Percentiles rank a stretch among this genome's conserved stretches.
phyloP scores from a whole-genome alignment of 2,113 vertebrate species.

The Brienomyrus longianalis region DNA sequence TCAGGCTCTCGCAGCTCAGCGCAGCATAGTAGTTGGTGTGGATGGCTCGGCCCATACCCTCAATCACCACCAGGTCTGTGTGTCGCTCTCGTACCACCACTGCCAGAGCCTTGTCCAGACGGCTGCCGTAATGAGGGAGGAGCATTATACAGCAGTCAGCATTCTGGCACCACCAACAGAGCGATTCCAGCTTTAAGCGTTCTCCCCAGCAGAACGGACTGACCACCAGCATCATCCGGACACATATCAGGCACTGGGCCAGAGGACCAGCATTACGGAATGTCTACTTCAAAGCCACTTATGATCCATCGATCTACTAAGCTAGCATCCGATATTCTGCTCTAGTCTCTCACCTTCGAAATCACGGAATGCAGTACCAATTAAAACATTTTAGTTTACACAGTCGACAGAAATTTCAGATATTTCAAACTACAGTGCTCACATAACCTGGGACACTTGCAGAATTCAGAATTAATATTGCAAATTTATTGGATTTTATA shows the following conservation, averaged over 20 bases:
- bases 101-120: slow-evolving; percentile 84
- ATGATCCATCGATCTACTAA: not conserved
- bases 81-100: slow-evolving; percentile 74
- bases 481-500: not conserved
- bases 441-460: not conserved
- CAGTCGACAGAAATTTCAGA: not conserved
- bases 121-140: slow-evolving; percentile 56
- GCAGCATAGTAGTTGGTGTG: slow-evolving; percentile 91
- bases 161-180: not conserved
- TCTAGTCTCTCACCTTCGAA: not conserved
- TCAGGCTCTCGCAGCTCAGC: slow-evolving; percentile 88
- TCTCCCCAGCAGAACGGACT: not conserved
- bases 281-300: not conserved
- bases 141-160: not conserved
- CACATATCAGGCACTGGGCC: not conserved
- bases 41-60: slow-evolving; percentile 95
- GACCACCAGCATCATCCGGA: not conserved
- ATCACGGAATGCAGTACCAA: not conserved
- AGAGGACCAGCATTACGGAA: not conserved
- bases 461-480: not conserved
- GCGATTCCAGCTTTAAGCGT: not conserved
- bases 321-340: not conserved
- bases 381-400: not conserved
- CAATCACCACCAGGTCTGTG: slow-evolving; percentile 89
- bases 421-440: not conserved